A percentile compares a stretch with the other conserved stretches of the same genome.
Evolutionary conservation across 2,113 vertebrate species (phyloP).

Genomic region (Turdus rufiventris): DNA sequence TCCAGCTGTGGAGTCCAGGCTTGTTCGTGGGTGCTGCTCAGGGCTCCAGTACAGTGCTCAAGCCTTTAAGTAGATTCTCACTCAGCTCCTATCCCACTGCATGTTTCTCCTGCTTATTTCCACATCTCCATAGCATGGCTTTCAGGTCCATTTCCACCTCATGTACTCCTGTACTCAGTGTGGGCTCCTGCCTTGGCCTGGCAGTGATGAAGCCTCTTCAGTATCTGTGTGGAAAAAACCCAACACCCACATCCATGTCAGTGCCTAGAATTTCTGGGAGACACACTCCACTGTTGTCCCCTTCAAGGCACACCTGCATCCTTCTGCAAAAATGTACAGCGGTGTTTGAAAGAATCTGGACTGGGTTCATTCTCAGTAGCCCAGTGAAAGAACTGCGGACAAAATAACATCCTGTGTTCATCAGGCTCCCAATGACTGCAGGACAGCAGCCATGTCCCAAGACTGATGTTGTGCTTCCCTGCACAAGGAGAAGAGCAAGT

Average conservation of each 20-base stretch:
- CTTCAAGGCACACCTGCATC: not conserved
- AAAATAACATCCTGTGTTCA: not conserved
- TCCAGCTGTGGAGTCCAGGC: not conserved
- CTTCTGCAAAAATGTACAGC: not conserved
- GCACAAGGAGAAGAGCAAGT: not conserved
- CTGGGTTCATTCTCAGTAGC: not conserved
- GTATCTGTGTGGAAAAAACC: not conserved
- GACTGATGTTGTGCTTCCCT: not conserved
- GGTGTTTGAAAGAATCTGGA: not conserved
- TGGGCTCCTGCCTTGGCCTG: not conserved
- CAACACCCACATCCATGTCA: not conserved
- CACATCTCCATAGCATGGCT: not conserved
- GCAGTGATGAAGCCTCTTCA: not conserved
- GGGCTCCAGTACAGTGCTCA: not conserved
- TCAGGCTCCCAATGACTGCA: not conserved
- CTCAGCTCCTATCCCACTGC: not conserved
- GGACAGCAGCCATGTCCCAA: accelerated
- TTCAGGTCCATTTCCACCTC: not conserved
- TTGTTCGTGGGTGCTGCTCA: not conserved
- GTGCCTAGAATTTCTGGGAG: not conserved
- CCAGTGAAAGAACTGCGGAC: not conserved
- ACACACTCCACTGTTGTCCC: not conserved
- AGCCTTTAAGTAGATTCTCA: not conserved
- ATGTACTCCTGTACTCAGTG: not conserved
- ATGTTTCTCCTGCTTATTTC: not conserved